A percentile compares a stretch with the other conserved stretches of the same genome.
These are phyloP conservation scores for Drosophila truncata DNA, from an alignment of 1,140 invertebrate genomes.

Conservation along the genomic window DNA sequence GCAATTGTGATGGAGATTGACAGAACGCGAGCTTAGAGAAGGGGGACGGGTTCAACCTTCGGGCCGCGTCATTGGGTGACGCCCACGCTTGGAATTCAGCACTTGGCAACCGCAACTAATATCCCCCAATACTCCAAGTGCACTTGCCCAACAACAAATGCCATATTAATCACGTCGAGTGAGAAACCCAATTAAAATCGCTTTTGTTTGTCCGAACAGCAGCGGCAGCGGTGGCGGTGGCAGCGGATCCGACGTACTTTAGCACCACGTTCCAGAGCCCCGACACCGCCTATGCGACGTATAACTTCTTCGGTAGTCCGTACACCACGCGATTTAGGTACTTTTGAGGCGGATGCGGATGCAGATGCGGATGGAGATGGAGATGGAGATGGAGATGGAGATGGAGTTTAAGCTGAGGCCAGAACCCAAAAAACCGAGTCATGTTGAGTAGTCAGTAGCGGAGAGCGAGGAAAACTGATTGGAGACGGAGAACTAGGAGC, in stretches of 20 bases:
- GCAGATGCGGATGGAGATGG: neutral
- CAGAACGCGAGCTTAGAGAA: slow-evolving; percentile 29
- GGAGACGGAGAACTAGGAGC: slow-evolving; percentile 41
- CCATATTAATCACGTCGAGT: slow-evolving; percentile 52
- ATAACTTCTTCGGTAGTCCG: slow-evolving; percentile 72
- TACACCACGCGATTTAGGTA: slow-evolving; percentile 70
- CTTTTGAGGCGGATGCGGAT: slow-evolving; percentile 50
- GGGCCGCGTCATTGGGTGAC: slow-evolving; percentile 51
- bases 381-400: neutral
- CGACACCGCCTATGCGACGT: slow-evolving; percentile 73
- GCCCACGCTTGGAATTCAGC: slow-evolving; percentile 76
- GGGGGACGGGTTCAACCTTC: slow-evolving; percentile 54
- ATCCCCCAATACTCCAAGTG: slow-evolving; percentile 41
- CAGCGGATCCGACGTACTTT: slow-evolving; percentile 65
- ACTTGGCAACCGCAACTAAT: slow-evolving; percentile 67
- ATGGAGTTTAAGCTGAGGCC: slow-evolving; percentile 7
- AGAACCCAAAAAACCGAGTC: slow-evolving; percentile 41
- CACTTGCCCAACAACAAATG: slow-evolving; percentile 65
- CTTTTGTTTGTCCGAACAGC: slow-evolving; percentile 54
- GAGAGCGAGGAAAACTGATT: slow-evolving; percentile 24
- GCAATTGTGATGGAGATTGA: slow-evolving; percentile 48
- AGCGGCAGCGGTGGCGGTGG: slow-evolving; percentile 59
- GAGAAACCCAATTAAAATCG: slow-evolving; percentile 51
- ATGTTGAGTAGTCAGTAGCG: slow-evolving; percentile 55
- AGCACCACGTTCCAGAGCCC: slow-evolving; percentile 73